Conservation (phyloP, 2,888 invertebrate species). For the Blastobasis adustella region DNA sequence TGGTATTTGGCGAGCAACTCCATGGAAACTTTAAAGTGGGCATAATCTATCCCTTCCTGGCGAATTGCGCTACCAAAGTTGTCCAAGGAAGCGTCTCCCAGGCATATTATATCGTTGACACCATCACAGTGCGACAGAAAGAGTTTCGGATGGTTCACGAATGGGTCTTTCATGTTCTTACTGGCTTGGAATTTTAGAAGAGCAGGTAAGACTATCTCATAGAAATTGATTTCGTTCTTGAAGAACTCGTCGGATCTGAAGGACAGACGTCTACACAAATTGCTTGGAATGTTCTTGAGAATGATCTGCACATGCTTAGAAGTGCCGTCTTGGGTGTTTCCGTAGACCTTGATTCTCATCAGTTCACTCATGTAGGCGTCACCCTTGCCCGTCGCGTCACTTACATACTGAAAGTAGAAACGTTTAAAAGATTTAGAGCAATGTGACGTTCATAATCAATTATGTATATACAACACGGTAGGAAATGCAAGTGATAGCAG, state of each 20-base stretch:
- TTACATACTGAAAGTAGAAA: constrained; percentile 44
- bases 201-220: constrained; percentile 65
- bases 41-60: constrained; percentile 65
- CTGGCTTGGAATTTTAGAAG: constrained; percentile 56
- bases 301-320: constrained; percentile 67
- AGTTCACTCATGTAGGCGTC: constrained; percentile 82
- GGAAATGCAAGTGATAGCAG: background rate
- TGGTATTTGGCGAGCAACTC: constrained; percentile 75
- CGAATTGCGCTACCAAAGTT: constrained; percentile 52
- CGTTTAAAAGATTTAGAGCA: background rate
- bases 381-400: constrained; percentile 71
- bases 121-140: constrained; percentile 68
- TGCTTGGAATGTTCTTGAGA: constrained; percentile 80
- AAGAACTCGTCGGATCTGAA: constrained; percentile 81
- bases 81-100: constrained; percentile 68
- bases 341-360: constrained; percentile 73
- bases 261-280: constrained; percentile 75
- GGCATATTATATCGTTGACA: constrained; percentile 67
- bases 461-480: background rate
- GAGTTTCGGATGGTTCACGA: constrained; percentile 62
- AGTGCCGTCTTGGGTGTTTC: constrained; percentile 36
- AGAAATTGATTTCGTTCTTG: constrained; percentile 81
- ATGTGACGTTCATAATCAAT: no score
- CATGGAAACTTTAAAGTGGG: constrained; percentile 65
- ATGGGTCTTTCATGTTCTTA: constrained; percentile 58